These are phyloP conservation scores for Acanthurus lineatus DNA, from an alignment of 2,797 vertebrate genomes.

Conservation along the genomic window DNA sequence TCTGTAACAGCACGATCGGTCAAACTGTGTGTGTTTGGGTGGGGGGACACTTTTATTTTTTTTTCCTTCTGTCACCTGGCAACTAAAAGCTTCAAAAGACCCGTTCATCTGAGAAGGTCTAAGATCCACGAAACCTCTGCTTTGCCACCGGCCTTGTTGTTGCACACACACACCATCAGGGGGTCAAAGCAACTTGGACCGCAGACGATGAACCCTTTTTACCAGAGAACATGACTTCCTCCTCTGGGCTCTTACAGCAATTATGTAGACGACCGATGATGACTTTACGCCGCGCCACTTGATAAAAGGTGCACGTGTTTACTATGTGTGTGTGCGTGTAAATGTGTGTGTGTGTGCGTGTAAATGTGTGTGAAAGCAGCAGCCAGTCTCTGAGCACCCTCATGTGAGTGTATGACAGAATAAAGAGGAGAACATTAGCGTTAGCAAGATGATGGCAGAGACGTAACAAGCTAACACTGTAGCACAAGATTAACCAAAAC, in stretches of 20 bases:
- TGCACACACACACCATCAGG: background rate
- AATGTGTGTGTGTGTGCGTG: constrained; percentile 7
- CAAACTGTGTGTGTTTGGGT: constrained; percentile 8
- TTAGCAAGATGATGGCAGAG: background rate
- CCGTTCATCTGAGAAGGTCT: constrained; percentile 43
- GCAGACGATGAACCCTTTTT: constrained; percentile 55
- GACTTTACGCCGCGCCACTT: constrained; percentile 17
- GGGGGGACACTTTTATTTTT: background rate
- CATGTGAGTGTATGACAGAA: background rate
- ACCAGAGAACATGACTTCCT: constrained; percentile 49
- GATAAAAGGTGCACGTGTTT: constrained; percentile 28
- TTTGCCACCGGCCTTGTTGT: constrained; percentile 28
- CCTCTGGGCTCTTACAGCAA: constrained; percentile 35
- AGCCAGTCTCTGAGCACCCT: background rate
- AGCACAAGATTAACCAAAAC: too few relatives aligned
- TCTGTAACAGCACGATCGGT: constrained; percentile 21
- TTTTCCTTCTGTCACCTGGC: constrained; percentile 63
- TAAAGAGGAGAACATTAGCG: background rate
- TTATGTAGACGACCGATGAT: constrained; percentile 30
- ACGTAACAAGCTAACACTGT: background rate
- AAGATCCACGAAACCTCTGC: constrained; percentile 16
- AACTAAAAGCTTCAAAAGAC: constrained; percentile 72
- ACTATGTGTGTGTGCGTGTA: constrained; percentile 5
- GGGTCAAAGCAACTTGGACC: constrained; percentile 51
- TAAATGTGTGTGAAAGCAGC: background rate